These are phyloP conservation scores for Gobionotothen gibberifrons DNA, from an alignment of 2,797 vertebrate genomes.

Conservation along the genomic window DNA sequence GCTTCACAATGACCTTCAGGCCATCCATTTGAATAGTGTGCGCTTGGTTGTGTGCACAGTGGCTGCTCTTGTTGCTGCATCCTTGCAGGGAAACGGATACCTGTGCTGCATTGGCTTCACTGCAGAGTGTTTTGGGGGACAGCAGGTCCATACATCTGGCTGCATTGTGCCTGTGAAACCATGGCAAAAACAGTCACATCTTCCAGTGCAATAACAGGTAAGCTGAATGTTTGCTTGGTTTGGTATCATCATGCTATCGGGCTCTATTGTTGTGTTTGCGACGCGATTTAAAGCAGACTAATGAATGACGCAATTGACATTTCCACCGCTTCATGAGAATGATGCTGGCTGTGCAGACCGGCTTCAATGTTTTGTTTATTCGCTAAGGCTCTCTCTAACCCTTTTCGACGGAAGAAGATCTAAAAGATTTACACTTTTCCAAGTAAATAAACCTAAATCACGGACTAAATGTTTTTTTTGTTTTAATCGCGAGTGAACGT, in stretches of 20 bases:
- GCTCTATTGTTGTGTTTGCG: constrained; percentile 18
- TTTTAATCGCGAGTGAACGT: not conserved
- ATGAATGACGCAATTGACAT: constrained; percentile 70
- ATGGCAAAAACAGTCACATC: constrained; percentile 78
- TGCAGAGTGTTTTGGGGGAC: constrained; percentile 48
- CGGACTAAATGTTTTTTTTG: not conserved
- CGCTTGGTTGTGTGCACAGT: constrained; percentile 1
- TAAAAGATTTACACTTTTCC: not conserved
- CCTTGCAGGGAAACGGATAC: constrained; percentile 36
- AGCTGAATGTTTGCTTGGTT: not conserved
- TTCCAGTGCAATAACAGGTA: constrained; percentile 72
- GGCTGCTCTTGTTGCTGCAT: constrained; percentile 27
- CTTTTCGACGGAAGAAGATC: not conserved
- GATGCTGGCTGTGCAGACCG: constrained; percentile 21
- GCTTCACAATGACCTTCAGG: constrained; percentile 45
- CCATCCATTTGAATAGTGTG: constrained; percentile 24
- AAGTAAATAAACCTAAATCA: not conserved
- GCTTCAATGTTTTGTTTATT: constrained; percentile 25
- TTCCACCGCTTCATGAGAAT: constrained; percentile 44
- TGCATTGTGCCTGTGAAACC: constrained; percentile 28
- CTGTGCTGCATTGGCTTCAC: constrained; percentile 50
- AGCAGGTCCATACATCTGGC: constrained; percentile 17
- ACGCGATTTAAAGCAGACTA: constrained; percentile 45
- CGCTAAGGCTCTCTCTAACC: not conserved
- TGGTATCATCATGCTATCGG: not conserved